Evolutionary conservation across 2,888 invertebrate genomes (phyloP), one percentile per base, ranked within the genome.

Genomic region (Eurytoma californica): DNA sequence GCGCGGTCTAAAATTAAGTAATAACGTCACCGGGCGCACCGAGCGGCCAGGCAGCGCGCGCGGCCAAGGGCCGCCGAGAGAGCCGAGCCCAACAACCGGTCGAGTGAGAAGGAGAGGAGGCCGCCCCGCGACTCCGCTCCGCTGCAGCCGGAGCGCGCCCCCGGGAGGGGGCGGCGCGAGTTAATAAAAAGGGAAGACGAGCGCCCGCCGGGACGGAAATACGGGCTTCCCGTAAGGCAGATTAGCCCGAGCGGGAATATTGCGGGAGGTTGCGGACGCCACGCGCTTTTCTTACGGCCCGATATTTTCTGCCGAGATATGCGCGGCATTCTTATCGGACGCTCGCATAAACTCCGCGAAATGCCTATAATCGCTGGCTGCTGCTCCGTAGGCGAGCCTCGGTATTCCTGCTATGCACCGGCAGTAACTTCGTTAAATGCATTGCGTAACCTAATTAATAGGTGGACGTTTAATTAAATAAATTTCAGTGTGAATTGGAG

Each of bases 1-100:
- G 82, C 81, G 24, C 57, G 78, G 68, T 84, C 85, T 84, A 85
- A 85, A 86, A 85, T 86, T 86, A 85, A 86, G 82, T 80, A 85
- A 85, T 83, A 86, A 83, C 84, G 85, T 85, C 84, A 84, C 83
- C 80, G 28, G 72, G 47, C 9, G 30, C 66, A 24, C 9, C 30
- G n/a, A 69, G 39, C 53, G 24, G 16, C 63, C 24, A 47, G 53
- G 66, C 30, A 3, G 53, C 47, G 63, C 58, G 13, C 60, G 60
- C 60, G n/a, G 53, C 53, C 16, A 47, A 20, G 39, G 47, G 51
- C 51, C n/a, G 49, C 24, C 5, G 14, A n/a, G 39, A 47, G 65
- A 55, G 13, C 39, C 39, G 39, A 18, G 69, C 28, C 16, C 49
- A 16, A 24, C 69, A 69, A 77, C 69, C 70, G 70, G 77, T 77